phyloP scores from a whole-genome alignment of 2,888 invertebrate genomes.

The Merodon equestris region DNA sequence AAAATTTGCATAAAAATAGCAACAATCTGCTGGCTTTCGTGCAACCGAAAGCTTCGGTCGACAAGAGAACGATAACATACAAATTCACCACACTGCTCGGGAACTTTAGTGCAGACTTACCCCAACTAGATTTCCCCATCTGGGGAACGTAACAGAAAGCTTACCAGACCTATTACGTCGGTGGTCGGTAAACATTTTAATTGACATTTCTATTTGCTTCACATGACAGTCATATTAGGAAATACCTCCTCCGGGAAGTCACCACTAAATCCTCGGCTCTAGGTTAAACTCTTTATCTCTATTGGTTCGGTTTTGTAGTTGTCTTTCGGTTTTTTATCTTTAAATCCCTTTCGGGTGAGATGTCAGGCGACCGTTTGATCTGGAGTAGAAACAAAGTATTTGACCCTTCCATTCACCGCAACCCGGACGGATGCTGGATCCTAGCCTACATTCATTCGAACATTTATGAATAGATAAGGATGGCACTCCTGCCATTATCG shows the following conservation, averaged over 20 bases:
- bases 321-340: constrained; percentile 26
- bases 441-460: constrained; percentile 21
- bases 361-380: constrained; percentile 23
- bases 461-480: neutral
- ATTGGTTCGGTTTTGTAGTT: neutral
- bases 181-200: constrained; percentile 12
- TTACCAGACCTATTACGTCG: neutral
- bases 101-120: constrained; percentile 33
- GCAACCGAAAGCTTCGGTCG: neutral
- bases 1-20: constrained; percentile 43
- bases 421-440: constrained; percentile 11
- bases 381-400: constrained; percentile 18
- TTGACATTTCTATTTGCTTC: constrained; percentile 53
- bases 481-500: neutral
- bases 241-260: constrained; percentile 12
- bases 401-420: constrained; percentile 35
- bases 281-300: constrained; percentile 36
- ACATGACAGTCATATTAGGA: constrained; percentile 28
- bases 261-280: constrained; percentile 34
- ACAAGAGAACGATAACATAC: neutral
- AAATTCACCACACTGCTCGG: constrained; percentile 27
- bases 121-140: constrained; percentile 13
- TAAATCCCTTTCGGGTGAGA: neutral
- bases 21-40: constrained; percentile 8
- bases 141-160: constrained; percentile 36